Base-by-base conservation (phyloP, 2,888 invertebrate species). In the Clunio marinus region DNA sequence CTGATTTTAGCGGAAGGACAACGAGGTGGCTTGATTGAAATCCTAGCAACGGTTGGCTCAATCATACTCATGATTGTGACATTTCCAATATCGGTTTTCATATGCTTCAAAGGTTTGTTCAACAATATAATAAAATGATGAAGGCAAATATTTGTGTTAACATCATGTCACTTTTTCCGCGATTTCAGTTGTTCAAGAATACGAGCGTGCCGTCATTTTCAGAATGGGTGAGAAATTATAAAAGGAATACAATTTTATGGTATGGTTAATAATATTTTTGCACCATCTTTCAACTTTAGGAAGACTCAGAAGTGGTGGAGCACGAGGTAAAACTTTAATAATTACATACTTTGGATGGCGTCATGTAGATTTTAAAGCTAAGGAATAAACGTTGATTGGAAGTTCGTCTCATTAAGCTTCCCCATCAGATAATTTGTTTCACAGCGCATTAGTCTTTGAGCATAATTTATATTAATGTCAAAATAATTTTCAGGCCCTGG, bases 191-290 rank as follows among this genome's bases (percentile, higher is more conserved):
- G 95, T 96, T 1, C 94, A 94, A 76, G 96, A 96, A 76, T 96
- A 96, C 77, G 96, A 96, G 78, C 82, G 96, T 71, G 96, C 96
- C 0, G 96, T 96, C 35, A 96, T 96, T 77, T 96, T 96, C 77
- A 86, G 96, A 62, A 81, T 96, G 69, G 96, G 96, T 5, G n/a
- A 41, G 41, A 41, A 15, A 41, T 13, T n/a, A 5, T 13, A 3
- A 2, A 41, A 4, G 4, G 41, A 3, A 3, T 13, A 5, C 3
- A 10, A n/a, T 41, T 41, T n/a, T 15, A 2, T 13, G 15, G 15
- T n/a, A 41, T 41, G 10, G 10, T n/a, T n/a, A n/a, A n/a, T 10
- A 41, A 41, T 41, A 15, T 41, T 15, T 41, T 41, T 15, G 15
- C 41, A 5, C 41, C 41, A 15, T 13, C 41, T n/a, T 10, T 41